Evolutionary conservation across 1,140 invertebrate species (phyloP), one percentile per base, ranked within the genome.

Genomic region (Cecropterus lyciades): DNA sequence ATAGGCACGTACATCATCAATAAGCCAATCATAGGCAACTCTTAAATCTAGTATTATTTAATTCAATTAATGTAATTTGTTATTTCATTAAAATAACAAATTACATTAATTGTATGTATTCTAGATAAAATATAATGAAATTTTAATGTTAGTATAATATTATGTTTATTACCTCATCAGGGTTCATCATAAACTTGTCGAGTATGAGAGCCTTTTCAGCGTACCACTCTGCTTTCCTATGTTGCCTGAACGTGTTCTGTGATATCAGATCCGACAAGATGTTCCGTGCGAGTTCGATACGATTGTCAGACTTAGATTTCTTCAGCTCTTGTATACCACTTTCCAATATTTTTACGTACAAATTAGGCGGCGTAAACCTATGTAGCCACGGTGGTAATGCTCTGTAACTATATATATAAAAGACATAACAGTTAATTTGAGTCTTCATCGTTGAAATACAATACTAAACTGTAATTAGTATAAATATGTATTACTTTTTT

Each of bases 181-280:
- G 10, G 1, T 37, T n/a, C 10, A 37, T 11, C 24, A 84, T 45
- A 64, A 74, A 73, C 37, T 67, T 87, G n/a, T 92, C 85, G n/a
- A 89, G 62, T 27, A 93, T 84, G 0, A 92, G 69, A 7, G 89
- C 81, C 37, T 85, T 89, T 37, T 93, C 90, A 0, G 77, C 65
- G 65, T 87, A 91, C 92, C 90, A 93, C 9, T 78, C 69, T 0
- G 80, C 75, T 30, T 79, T 83, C 16, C 82, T 85, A 46, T 92
- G 84, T 56, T 84, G 79, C 49, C 85, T 75, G 65, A 85, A 92
- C 0, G 48, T 27, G 9, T 52, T 73, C 65, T 93, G 89, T 1
- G 43, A 43, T 16, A 89, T 77, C 7, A 92, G 45, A 0, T 40
- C 27, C 1, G 72, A 67, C 0, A 92, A 60, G 3, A 93, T 84